Evolutionary conservation across 2,113 vertebrate genomes (phyloP).

Genomic region (Platycercus adscitus): DNA sequence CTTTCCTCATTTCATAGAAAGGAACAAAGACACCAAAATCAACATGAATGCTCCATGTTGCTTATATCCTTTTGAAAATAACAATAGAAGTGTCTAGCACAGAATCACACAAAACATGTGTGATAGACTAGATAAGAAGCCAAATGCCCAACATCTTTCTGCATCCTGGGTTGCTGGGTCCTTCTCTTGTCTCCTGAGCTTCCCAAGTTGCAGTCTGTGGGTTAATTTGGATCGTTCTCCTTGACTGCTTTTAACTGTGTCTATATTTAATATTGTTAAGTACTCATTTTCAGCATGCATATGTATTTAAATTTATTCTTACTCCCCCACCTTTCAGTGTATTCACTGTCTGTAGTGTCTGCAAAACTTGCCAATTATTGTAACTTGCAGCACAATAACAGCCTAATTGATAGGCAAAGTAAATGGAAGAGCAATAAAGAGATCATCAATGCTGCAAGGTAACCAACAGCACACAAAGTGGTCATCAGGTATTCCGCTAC

Average conservation of each 20-base stretch:
- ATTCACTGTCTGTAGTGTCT: neutral
- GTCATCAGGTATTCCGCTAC: neutral
- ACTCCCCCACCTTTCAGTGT: neutral
- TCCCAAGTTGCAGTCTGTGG: neutral
- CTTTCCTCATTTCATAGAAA: neutral
- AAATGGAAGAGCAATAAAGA: neutral
- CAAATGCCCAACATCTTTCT: neutral
- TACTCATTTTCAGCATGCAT: neutral
- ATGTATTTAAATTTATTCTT: conserved; percentile 52
- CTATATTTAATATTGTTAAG: neutral
- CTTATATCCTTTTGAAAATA: neutral
- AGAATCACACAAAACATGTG: neutral
- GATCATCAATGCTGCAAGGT: neutral
- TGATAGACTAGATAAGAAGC: neutral
- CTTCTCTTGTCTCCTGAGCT: neutral
- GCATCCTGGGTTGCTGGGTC: neutral
- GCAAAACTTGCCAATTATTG: conserved; percentile 41
- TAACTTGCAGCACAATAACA: conserved; percentile 24
- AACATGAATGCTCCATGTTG: neutral
- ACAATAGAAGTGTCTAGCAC: neutral
- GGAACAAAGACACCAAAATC: neutral
- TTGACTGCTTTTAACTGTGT: neutral
- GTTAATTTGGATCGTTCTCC: neutral
- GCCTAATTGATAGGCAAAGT: neutral
- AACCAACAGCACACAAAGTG: neutral